Conservation (phyloP, 2,888 invertebrate genomes). For the Sphecodes monilicornis region DNA sequence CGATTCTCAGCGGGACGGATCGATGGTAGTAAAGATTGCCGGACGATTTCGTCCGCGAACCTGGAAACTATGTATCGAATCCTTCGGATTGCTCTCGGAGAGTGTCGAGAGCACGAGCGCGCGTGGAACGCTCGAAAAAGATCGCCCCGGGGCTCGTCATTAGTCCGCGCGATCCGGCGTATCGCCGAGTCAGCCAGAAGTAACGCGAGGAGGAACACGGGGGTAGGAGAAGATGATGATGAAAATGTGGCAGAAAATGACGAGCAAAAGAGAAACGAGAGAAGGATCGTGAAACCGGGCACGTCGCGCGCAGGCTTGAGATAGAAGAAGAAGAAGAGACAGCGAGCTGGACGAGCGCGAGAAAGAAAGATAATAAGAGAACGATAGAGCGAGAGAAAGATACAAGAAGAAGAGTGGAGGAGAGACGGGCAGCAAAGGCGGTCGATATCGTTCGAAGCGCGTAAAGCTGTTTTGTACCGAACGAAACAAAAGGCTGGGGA, state of each 20-base stretch:
- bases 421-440: conserved; percentile 11
- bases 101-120: conserved; percentile 42
- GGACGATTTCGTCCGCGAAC: neutral
- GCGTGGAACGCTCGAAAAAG: conserved; percentile 59
- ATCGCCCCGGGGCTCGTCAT: conserved; percentile 66
- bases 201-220: conserved; percentile 26
- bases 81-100: neutral
- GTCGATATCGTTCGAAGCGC: conserved; percentile 68
- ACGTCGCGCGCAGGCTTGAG: neutral
- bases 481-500: conserved; percentile 72
- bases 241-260: conserved; percentile 67
- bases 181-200: conserved; percentile 56
- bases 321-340: neutral
- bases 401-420: neutral
- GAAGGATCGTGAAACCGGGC: neutral
- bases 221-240: conserved; percentile 42
- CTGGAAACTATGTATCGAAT: neutral
- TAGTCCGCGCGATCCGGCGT: conserved; percentile 71
- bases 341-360: neutral
- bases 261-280: conserved; percentile 22
- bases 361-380: neutral
- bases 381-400: too few relatives aligned
- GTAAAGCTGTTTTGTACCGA: conserved; percentile 67
- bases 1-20: neutral
- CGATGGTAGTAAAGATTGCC: neutral